phyloP scores from a whole-genome alignment of 2,888 invertebrate species.

The Noctua pronuba region DNA sequence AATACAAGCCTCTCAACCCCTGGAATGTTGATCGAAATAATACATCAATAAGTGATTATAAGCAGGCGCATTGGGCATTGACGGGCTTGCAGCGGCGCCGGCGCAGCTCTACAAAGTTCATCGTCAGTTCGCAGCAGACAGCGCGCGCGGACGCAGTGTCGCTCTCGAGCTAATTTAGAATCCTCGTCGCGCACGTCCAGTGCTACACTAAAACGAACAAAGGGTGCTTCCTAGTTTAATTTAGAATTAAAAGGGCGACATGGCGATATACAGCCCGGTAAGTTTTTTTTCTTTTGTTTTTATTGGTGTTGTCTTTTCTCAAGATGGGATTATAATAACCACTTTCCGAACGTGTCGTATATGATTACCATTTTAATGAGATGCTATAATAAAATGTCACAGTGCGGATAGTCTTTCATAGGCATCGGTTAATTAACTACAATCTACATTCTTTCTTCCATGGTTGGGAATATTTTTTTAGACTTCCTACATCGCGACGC shows the following conservation, averaged over 20 bases:
- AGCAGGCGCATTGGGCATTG: conserved; percentile 77
- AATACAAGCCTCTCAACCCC: conserved; percentile 80
- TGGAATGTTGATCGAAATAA: conserved; percentile 80
- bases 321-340: conserved; percentile 56
- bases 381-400: conserved; percentile 61
- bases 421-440: conserved; percentile 39
- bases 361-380: conserved; percentile 65
- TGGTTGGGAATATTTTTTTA: conserved; percentile 17
- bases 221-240: conserved; percentile 84
- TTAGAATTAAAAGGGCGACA: conserved; percentile 82
- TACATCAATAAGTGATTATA: conserved; percentile 76
- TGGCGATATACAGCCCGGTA: conserved; percentile 81
- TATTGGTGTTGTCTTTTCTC: conserved; percentile 18
- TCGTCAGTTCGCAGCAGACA: conserved; percentile 71
- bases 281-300: conserved; percentile 68
- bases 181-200: conserved; percentile 69
- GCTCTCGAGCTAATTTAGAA: conserved; percentile 61
- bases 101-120: conserved; percentile 79
- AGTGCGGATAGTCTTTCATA: conserved; percentile 46
- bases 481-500: conserved; percentile 10
- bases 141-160: conserved; percentile 79
- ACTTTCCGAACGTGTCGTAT: conserved; percentile 50
- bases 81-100: conserved; percentile 72
- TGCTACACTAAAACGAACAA: conserved; percentile 78
- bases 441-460: conserved; percentile 48